Evolutionary conservation across 2,888 invertebrate species (phyloP), one percentile per base, ranked within the genome.

Genomic region (Branchellion lobata): DNA sequence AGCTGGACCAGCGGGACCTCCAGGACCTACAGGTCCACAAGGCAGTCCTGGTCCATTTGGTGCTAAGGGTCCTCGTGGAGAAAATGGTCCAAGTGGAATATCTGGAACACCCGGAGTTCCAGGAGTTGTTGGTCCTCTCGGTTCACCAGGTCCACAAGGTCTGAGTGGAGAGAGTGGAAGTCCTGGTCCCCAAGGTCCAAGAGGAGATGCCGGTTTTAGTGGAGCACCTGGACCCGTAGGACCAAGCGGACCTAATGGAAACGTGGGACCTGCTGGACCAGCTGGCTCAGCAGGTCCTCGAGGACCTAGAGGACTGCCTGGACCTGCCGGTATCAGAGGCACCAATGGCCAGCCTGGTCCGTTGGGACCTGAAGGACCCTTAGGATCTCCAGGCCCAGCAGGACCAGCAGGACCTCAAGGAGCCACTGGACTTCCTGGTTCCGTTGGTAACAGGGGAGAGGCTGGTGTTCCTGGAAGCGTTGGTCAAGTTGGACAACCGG

Each of bases 151-250:
- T 40, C 36, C 75, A 57, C 75, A 24, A 65, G 80, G 80, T 40
- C 31, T 34, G 21, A 73, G 31, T 2, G 79, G 79, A 68, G 74
- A 61, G n/a, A 40, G 40, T 31, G 79, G 79, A 14, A 65, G 36
- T 27, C 33, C 65, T 27, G 80, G 80, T 40, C 27, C 73, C 31
- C 93, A 65, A 24, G 87, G 87, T 81, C 85, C 85, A 71, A 29
- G 61, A 34, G 77, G 77, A 61, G 65, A 77, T 57, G 24, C 71
- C 21, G 80, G 80, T 31, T 11, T 57, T 24, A 51, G 27, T 36
- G 82, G 82, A 31, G 68, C 76, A 3, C 51, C 75, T 24, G 81
- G 81, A 79, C 79, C 81, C n/a, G 31, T 24, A 3, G 81, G 81
- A 47, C 75, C 79, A 27, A 40, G 47, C 33, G 81, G 81, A 40